Conservation (phyloP, 2,113 vertebrate genomes). For the Agapornis roseicollis region DNA sequence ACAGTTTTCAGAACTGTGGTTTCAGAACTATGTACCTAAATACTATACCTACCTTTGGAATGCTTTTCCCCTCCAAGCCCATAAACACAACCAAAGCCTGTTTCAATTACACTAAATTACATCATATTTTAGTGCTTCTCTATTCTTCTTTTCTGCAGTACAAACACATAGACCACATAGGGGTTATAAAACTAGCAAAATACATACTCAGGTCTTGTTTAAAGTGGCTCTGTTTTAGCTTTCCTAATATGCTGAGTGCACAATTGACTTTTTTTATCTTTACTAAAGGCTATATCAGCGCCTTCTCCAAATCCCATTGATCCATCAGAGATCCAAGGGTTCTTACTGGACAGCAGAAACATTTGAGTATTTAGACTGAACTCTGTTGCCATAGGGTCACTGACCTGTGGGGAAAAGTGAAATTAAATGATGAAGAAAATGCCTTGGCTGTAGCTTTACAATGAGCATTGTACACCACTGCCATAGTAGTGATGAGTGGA, state of each 20-base stretch:
- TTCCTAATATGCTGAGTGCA: background rate
- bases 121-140: background rate
- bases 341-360: conserved; percentile 82
- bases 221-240: background rate
- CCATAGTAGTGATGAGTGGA: background rate
- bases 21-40: background rate
- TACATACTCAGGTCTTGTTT: background rate
- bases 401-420: conserved; percentile 69
- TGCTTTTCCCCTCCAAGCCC: background rate
- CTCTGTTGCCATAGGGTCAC: conserved; percentile 83
- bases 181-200: background rate
- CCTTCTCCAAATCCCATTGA: conserved; percentile 85
- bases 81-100: background rate
- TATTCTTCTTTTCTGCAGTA: background rate
- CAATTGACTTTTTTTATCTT: conserved; percentile 65
- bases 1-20: background rate
- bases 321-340: conserved; percentile 83
- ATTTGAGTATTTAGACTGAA: conserved; percentile 86
- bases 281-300: conserved; percentile 79
- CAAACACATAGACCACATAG: background rate
- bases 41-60: background rate
- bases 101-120: background rate
- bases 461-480: background rate
- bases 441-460: background rate
- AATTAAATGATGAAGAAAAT: background rate